Evolutionary conservation across 2,888 invertebrate species (phyloP).

Genomic region (Spodoptera littoralis): DNA sequence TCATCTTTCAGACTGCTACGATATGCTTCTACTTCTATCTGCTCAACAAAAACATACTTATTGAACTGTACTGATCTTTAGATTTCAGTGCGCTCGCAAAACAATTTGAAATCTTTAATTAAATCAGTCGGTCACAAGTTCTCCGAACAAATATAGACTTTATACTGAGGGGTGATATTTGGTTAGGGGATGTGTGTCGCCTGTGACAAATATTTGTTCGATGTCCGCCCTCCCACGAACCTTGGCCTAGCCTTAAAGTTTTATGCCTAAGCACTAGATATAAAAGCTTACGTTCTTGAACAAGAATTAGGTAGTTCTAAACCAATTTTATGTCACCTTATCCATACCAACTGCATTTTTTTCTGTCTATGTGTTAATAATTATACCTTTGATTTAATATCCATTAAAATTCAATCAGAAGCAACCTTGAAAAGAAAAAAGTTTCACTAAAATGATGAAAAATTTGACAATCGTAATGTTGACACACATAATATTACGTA

Average conservation of each 20-base stretch:
- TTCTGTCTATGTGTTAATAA: too few relatives aligned
- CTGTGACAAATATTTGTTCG: conserved; percentile 69
- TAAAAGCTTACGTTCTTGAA: conserved; percentile 3
- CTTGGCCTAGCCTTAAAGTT: conserved; percentile 49
- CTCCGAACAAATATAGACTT: conserved; percentile 51
- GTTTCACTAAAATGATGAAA: conserved; percentile 17
- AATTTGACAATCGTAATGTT: conserved; percentile 3
- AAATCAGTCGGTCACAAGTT: conserved; percentile 49
- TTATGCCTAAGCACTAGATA: conserved; percentile 36
- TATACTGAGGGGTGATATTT: conserved; percentile 54
- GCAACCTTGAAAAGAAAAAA: background rate
- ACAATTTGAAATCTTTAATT: conserved; percentile 61
- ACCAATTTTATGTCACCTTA: conserved; percentile 10
- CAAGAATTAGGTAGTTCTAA: background rate
- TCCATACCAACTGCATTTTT: too few relatives aligned
- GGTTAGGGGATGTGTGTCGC: conserved; percentile 39
- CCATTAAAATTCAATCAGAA: too few relatives aligned
- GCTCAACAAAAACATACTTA: background rate
- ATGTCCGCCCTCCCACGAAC: conserved; percentile 44
- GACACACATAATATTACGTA: conserved; percentile 6
- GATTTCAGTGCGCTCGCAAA: conserved; percentile 40
- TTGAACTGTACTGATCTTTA: conserved; percentile 14
- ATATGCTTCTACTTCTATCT: background rate
- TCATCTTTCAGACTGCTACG: too few relatives aligned
- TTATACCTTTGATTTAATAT: too few relatives aligned